phyloP scores from a whole-genome alignment of 1,140 invertebrate genomes.

The Microplitis mediator region DNA sequence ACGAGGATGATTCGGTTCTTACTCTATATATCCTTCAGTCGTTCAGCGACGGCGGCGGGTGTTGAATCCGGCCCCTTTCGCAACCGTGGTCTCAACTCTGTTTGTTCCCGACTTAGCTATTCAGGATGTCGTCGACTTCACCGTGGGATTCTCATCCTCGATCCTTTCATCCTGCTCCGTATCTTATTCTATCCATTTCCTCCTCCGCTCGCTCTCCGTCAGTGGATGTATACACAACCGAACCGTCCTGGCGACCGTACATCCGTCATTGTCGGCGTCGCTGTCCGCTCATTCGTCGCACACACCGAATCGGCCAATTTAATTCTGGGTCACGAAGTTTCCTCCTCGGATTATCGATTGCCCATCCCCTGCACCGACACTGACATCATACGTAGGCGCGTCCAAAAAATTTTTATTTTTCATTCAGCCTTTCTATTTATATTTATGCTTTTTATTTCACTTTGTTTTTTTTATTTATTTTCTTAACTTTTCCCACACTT shows the following conservation, averaged over 20 bases:
- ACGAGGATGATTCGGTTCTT: no score
- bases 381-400: neutral
- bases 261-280: no score
- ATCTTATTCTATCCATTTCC: no score
- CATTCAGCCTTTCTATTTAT: neutral
- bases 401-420: conserved; percentile 3
- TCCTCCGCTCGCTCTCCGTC: no score
- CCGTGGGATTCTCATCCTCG: conserved; percentile 30
- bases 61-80: neutral
- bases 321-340: conserved; percentile 14
- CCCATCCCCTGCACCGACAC: neutral
- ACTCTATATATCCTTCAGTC: no score
- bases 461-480: conserved; percentile 5
- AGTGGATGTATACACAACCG: no score
- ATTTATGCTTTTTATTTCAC: no score
- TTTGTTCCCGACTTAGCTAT: conserved; percentile 1
- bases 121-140: conserved; percentile 21
- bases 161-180: conserved; percentile 1
- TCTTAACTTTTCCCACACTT: neutral
- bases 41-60: neutral
- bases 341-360: conserved; percentile 7
- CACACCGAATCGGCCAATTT: neutral
- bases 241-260: no score
- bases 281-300: no score
- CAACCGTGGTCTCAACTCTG: neutral